phyloP scores from a whole-genome alignment of 2,888 invertebrate genomes.

The Drosophila melanosoma region DNA sequence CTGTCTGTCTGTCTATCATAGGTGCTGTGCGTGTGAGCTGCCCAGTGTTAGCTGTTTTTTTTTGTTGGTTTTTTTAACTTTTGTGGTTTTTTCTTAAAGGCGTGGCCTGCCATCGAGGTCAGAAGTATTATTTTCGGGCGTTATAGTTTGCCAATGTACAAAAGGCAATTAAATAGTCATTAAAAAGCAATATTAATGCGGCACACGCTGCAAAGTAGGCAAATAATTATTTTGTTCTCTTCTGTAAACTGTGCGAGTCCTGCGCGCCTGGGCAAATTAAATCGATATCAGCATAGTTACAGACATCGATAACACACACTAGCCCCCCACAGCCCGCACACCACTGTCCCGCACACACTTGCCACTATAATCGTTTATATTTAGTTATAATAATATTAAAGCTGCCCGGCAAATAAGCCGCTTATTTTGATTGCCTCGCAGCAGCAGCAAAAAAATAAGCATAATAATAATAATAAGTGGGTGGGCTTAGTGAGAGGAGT shows the following conservation, averaged over 20 bases:
- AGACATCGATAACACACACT: conserved; percentile 22
- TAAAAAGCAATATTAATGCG: conserved; percentile 58
- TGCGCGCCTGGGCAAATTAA: conserved; percentile 45
- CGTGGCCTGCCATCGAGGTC: conserved; percentile 14
- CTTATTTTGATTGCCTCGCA: conserved; percentile 66
- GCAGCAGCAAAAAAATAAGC: conserved; percentile 17
- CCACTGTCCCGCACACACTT: conserved; percentile 11
- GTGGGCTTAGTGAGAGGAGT: conserved; percentile 8
- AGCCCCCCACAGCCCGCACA: neutral
- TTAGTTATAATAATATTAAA: conserved; percentile 65
- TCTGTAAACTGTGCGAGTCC: conserved; percentile 12
- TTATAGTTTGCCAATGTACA: neutral
- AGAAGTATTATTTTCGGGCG: conserved; percentile 3
- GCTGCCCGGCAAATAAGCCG: conserved; percentile 55
- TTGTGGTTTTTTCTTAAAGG: neutral
- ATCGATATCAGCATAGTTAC: conserved; percentile 69
- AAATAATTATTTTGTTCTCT: conserved; percentile 35
- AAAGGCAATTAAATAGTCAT: conserved; percentile 63
- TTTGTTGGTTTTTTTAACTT: neutral
- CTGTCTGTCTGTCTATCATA: conserved; percentile 17
- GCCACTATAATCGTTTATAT: conserved; percentile 17
- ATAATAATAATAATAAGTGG: conserved; percentile 7
- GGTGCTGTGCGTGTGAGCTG: conserved; percentile 12
- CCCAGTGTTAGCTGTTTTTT: neutral
- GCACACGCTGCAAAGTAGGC: conserved; percentile 57